Evolutionary conservation across 2,888 invertebrate species (phyloP), one percentile per base, ranked within the genome.

Genomic region (Agelastica alni): DNA sequence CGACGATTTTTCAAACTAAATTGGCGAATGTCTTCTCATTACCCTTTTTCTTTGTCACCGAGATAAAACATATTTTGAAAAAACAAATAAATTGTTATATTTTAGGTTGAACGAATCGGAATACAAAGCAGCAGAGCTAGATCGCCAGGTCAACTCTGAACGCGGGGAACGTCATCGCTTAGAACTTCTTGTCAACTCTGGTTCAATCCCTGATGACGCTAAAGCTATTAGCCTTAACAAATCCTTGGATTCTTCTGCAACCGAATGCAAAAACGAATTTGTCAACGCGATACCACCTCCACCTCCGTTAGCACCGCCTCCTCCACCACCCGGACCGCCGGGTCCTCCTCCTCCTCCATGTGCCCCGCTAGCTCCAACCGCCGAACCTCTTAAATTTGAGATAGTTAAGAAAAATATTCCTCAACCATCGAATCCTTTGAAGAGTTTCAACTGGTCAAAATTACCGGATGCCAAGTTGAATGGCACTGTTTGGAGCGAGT

Each of bases 391-490:
- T 5, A 81, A 84, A 43, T 64, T 73, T 17, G 86, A 87, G 55
- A 77, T 81, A 41, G 79, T 81, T 12, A 87, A 87, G 75, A 95
- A 93, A 77, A 92, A 95, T 77, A 91, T 95, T 53, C 98, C 98
- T 7, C 91, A 92, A 66, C 93, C 97, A 0, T 85, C 91, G 3
- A 93, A 93, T 76, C 93, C 96, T 0, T 79, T 98, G 48, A 97
- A 97, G 77, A 94, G 95, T 48, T 94, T 98, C 80, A 98, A 98
- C 79, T 98, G 98, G 98, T 91, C 93, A 45, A 96, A 94, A 74
- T 80, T 96, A 56, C 93, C 96, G 0, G 95, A 96, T 65, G 85
- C 88, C 31, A 94, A 95, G 73, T 81, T 97, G 1, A 87, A 88
- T 63, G 96, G 96, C 6, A 97, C 97, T 0, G 89, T 98, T 58